Evolutionary conservation across 1,140 invertebrate species (phyloP).

Genomic region (Diorhabda carinulata): DNA sequence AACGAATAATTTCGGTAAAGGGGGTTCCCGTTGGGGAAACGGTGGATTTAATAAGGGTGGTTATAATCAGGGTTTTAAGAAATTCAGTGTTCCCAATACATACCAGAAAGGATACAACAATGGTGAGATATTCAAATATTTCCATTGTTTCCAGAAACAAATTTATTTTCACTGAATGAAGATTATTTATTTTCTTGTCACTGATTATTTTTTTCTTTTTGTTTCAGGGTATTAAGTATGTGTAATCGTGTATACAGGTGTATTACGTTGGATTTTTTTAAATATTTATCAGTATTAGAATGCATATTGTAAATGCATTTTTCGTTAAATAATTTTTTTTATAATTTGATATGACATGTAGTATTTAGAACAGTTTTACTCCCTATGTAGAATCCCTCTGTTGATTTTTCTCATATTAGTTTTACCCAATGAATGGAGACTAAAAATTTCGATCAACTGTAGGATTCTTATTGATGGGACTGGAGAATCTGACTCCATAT

Average conservation of each 20-base stretch:
- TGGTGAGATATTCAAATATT: neutral
- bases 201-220: neutral
- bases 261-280: neutral
- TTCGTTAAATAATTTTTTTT: neutral
- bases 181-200: too few relatives aligned
- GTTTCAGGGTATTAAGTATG: neutral
- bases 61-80: neutral
- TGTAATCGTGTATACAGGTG: neutral
- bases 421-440: neutral
- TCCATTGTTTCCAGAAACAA: neutral
- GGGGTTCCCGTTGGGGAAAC: slow-evolving; percentile 11
- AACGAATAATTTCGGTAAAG: slow-evolving; percentile 18
- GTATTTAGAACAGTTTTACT: neutral
- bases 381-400: too few relatives aligned
- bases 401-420: neutral
- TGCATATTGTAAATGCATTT: neutral
- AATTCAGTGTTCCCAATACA: neutral
- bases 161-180: too few relatives aligned
- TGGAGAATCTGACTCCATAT: neutral
- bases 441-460: neutral
- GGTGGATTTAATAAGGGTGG: slow-evolving; percentile 8
- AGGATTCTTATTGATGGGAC: neutral
- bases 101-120: neutral
- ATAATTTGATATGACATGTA: slow-evolving; percentile 1
- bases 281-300: slow-evolving; percentile 1